Evolutionary conservation across 1,140 invertebrate species (phyloP), one percentile per base, ranked within the genome.

Genomic region (Eubasilissa regina): DNA sequence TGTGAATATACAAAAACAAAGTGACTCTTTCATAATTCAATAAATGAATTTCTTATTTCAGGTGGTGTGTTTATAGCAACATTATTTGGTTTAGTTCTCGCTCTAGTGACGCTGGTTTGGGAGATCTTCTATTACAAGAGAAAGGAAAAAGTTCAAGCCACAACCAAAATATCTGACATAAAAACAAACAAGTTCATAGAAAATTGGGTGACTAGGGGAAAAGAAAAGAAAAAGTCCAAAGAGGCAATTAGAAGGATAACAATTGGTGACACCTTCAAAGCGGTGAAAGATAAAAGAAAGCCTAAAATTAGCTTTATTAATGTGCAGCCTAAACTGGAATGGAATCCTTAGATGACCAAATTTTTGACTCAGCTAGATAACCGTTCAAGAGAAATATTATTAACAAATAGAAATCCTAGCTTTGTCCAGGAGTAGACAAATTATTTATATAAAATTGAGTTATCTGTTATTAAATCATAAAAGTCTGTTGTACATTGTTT

Each of bases 41-140:
- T n/a, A n/a, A n/a, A n/a, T n/a, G n/a, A n/a, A n/a, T n/a, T n/a
- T n/a, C n/a, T n/a, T 35, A 75, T 86, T 87, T 55, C 84, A 95
- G 94, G 96, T 81, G 96, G 95, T 7, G 95, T 97, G 3, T 97
- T 97, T 83, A 97, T 97, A 80, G 95, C 95, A 1, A 97, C 95
- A 0, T 87, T 97, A 0, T 95, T 95, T 84, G 96, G 95, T 0
- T 87, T 97, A 4, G 92, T 92, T 0, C 84, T 97, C 45, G 95
- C 95, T 0, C 95, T 97, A 93, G 84, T 96, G 4, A 96, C 95
- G 0, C 87, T 97, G 11, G 93, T 91, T 0, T 92, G 93, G 78
- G 95, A 97, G 85, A 93, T 97, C 0, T 87, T 95, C 45, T 95
- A 95, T 84, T 94, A 96, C 84, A 93, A 93, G 79, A 89, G 90